Conservation (phyloP, 2,113 vertebrate species). For the Muscicapa adusta region DNA sequence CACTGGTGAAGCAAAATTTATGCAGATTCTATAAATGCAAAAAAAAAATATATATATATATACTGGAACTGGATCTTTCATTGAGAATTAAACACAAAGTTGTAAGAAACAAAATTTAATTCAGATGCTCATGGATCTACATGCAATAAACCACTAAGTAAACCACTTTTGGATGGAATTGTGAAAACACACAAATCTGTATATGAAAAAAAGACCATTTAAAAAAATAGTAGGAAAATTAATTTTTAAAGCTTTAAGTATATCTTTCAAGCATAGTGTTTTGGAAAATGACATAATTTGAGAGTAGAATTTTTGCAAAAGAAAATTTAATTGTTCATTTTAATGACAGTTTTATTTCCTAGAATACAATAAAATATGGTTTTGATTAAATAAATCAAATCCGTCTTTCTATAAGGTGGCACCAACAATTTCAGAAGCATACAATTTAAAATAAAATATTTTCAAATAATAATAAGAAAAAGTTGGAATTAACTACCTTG, state of each 20-base stretch:
- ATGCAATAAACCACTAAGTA: not conserved
- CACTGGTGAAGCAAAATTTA: not conserved
- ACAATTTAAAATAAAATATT: not conserved
- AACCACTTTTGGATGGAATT: not conserved
- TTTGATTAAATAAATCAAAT: not conserved
- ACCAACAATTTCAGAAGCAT: not conserved
- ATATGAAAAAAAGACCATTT: not conserved
- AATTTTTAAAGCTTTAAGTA: not conserved
- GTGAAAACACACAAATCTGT: not conserved
- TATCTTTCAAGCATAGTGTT: not conserved
- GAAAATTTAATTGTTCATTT: not conserved
- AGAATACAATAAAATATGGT: not conserved
- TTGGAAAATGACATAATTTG: not conserved
- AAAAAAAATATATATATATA: not conserved
- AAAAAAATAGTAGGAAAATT: not conserved
- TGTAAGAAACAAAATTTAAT: not conserved
- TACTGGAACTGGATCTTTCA: not conserved
- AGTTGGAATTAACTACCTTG: constrained; percentile 49
- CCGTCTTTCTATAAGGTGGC: not conserved
- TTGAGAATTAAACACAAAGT: not conserved
- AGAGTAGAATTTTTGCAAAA: not conserved
- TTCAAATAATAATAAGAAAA: not conserved
- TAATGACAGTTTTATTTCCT: not conserved
- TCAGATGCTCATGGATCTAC: not conserved
- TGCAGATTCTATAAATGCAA: not conserved